Percentiles rank a stretch among this genome's conserved stretches.
Evolutionary conservation across 2,888 invertebrate genomes (phyloP).

Genomic region (Miltochrista miniata): DNA sequence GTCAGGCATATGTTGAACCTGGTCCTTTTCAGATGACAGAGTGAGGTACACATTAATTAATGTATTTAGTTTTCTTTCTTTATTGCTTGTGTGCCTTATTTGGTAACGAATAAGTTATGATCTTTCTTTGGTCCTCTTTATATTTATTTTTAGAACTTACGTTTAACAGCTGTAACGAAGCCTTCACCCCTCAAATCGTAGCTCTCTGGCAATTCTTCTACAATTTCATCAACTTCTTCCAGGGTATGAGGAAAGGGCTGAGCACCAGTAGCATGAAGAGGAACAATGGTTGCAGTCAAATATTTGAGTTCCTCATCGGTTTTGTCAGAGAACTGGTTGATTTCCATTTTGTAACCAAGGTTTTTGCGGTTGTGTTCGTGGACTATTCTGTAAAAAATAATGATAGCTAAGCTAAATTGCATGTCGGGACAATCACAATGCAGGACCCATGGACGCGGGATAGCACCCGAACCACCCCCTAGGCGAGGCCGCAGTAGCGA

Average conservation of each 20-base stretch:
- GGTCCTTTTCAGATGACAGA: too few relatives aligned
- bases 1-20: too few relatives aligned
- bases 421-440: too few relatives aligned
- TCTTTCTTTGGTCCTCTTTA: too few relatives aligned
- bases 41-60: too few relatives aligned
- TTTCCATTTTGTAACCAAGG: conserved; percentile 42
- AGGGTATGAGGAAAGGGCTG: conserved; percentile 38
- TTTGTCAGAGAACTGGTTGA: conserved; percentile 52
- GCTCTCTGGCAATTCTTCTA: conserved; percentile 39
- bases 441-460: too few relatives aligned
- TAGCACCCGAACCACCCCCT: too few relatives aligned
- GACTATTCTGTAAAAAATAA: conserved; percentile 33
- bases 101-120: too few relatives aligned
- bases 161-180: conserved; percentile 41
- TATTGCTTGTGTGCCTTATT: too few relatives aligned
- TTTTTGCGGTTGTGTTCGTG: conserved; percentile 48
- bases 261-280: conserved; percentile 12
- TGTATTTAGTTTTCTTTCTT: too few relatives aligned
- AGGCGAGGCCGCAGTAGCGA: too few relatives aligned
- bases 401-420: too few relatives aligned
- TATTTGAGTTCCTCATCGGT: conserved; percentile 39
- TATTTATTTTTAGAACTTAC: conserved; percentile 29
- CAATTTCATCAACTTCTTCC: conserved; percentile 31
- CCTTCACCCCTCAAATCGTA: conserved; percentile 51
- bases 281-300: conserved; percentile 33